Evolutionary conservation across 2,888 invertebrate genomes (phyloP), one percentile per base, ranked within the genome.

Genomic region (Dendrolimus pini): DNA sequence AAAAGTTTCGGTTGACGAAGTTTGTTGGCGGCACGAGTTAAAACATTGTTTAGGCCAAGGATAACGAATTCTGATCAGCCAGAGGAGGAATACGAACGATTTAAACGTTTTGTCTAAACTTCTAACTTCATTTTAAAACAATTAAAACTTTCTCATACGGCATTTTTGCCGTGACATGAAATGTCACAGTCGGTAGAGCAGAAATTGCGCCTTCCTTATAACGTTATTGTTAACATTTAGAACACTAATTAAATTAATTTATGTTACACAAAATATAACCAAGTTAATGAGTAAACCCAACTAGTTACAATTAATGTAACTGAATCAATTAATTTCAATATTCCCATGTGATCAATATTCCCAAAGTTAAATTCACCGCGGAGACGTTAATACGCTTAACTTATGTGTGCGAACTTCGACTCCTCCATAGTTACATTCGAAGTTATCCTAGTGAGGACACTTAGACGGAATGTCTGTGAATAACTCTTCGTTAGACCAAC

Each of bases 301-400:
- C 47, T 8, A 69, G 47, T 47, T 10, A 47, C 47, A 47, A 47
- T 47, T 10, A 47, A 47, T 47, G 47, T 71, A 75, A 75, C 73
- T 75, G 73, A 72, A 75, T 76, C 71, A 77, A 81, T 78, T 77
- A 77, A 77, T 78, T 79, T 75, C 69, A 76, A 78, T 77, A 75
- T 72, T 77, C 78, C 71, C 79, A 59, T 61, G 73, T 75, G 80
- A 80, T 81, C 77, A 76, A 78, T 80, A 74, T 72, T 73, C 68
- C 64, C 67, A 60, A 80, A 84, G 77, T 80, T 80, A 72, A 75
- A 76, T 72, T 77, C 74, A 73, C 71, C 72, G 70, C 73, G 78
- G 76, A 76, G 80, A 78, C 77, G 78, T 82, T 84, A 82, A 84
- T 85, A 78, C 71, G 77, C 78, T 82, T 80, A 84, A 85, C 79